A percentile compares a stretch with the other conserved stretches of the same genome.
Conservation (phyloP, 2,888 invertebrate species). For the Ceratothoa steindachneri region DNA sequence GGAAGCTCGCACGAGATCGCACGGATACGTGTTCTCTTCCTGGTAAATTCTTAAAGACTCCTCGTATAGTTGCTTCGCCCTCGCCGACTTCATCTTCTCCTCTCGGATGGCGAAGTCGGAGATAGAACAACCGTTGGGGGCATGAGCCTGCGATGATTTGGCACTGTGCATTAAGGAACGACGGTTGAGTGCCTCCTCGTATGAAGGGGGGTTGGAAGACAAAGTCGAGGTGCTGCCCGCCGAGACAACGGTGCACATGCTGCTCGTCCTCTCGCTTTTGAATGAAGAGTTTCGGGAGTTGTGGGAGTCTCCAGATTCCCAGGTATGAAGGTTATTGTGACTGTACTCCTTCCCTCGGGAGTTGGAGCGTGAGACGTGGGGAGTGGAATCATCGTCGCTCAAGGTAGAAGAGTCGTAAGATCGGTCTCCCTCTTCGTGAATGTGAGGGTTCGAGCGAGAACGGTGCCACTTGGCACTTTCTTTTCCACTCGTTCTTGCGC, state of each 20-base stretch:
- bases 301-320: conserved; percentile 49
- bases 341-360: conserved; percentile 55
- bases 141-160: conserved; percentile 20
- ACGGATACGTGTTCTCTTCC: conserved; percentile 42
- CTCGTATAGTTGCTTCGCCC: conserved; percentile 50
- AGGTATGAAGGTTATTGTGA: conserved; percentile 49
- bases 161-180: conserved; percentile 39
- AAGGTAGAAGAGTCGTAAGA: conserved; percentile 55
- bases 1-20: conserved; percentile 49
- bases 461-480: conserved; percentile 49
- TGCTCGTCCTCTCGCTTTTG: conserved; percentile 47
- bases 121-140: conserved; percentile 27
- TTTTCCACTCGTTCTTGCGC: conserved; percentile 31
- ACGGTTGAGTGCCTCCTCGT: conserved; percentile 49
- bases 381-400: conserved; percentile 57
- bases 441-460: conserved; percentile 51
- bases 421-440: conserved; percentile 51
- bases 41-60: conserved; percentile 48
- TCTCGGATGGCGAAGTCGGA: conserved; percentile 47
- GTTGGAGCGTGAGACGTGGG: conserved; percentile 55
- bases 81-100: conserved; percentile 49
- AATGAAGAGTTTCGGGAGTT: conserved; percentile 46
- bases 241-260: conserved; percentile 47
- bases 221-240: conserved; percentile 43
- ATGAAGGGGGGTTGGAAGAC: conserved; percentile 50